These are phyloP conservation scores for Borostomias antarcticus DNA, from an alignment of 2,797 vertebrate genomes.

Conservation along the genomic window DNA sequence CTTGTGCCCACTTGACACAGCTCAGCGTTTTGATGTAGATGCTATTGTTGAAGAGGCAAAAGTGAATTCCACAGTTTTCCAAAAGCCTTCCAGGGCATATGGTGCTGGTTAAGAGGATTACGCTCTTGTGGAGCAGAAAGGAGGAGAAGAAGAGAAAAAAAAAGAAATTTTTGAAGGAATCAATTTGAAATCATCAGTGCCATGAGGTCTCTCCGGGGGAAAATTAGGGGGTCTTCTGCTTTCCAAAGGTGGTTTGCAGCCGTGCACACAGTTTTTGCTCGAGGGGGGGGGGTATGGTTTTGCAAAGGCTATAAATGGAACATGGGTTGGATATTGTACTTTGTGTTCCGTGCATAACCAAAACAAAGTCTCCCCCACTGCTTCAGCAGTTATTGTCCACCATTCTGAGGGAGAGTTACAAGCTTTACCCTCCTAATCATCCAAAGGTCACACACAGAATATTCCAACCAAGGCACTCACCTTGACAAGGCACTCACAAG, in stretches of 20 bases:
- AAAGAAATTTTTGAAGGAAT: constrained; percentile 69
- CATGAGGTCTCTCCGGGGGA: constrained; percentile 66
- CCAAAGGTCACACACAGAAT: constrained; percentile 44
- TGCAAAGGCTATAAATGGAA: constrained; percentile 50
- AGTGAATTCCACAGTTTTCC: constrained; percentile 73
- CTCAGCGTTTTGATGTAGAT: constrained; percentile 57
- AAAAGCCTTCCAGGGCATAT: constrained; percentile 73
- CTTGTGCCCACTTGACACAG: constrained; percentile 61
- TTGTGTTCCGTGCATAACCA: constrained; percentile 33
- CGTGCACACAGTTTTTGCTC: constrained; percentile 60
- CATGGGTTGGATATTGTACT: constrained; percentile 38
- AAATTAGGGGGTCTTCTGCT: constrained; percentile 62
- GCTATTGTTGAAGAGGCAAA: constrained; percentile 72
- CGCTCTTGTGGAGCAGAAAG: constrained; percentile 61
- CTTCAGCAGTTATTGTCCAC: constrained; percentile 43
- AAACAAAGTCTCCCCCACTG: constrained; percentile 39
- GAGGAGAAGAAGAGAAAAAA: constrained; percentile 44
- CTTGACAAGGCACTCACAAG: constrained; percentile 11
- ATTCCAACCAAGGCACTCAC: constrained; percentile 35
- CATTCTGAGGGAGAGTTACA: constrained; percentile 23
- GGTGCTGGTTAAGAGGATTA: constrained; percentile 76
- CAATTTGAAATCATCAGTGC: constrained; percentile 67
- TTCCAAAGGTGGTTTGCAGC: constrained; percentile 61
- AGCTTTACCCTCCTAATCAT: constrained; percentile 17
- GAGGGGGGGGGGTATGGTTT: constrained; percentile 34